Percentiles rank a stretch among this genome's conserved stretches.
Evolutionary conservation across 1,140 invertebrate species (phyloP).

Genomic region (Hyles vespertilio): DNA sequence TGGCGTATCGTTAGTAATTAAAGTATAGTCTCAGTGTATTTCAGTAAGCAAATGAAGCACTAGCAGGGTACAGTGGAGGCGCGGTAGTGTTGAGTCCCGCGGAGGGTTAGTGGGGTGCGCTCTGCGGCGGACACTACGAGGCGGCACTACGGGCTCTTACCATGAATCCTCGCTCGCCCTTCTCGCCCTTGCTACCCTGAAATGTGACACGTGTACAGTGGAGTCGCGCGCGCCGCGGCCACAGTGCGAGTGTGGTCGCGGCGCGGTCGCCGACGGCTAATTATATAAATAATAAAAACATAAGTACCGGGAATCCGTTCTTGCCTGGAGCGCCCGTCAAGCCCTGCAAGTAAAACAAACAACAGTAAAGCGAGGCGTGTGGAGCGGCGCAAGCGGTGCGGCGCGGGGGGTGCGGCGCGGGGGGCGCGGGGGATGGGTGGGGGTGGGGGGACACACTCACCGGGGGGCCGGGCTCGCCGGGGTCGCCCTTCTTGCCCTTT

Average conservation of each 20-base stretch:
- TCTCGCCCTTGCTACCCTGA: conserved; percentile 81
- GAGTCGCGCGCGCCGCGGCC: neutral
- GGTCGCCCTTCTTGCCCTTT: conserved; percentile 91
- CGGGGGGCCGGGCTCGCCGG: conserved; percentile 85
- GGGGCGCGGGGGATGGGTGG: neutral
- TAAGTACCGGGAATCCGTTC: conserved; percentile 91
- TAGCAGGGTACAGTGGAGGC: neutral
- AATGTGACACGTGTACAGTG: conserved; percentile 63
- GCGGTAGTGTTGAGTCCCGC: conserved; percentile 3
- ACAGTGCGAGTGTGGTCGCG: neutral
- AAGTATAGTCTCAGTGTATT: too few species aligned
- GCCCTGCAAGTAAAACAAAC: conserved; percentile 80
- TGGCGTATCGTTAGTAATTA: too few species aligned
- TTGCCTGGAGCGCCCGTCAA: conserved; percentile 86
- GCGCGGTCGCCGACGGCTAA: too few species aligned
- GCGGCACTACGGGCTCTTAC: conserved; percentile 72
- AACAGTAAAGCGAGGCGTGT: conserved; percentile 11
- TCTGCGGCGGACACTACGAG: conserved; percentile 7
- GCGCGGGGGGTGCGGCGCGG: neutral
- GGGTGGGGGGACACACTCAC: conserved; percentile 72
- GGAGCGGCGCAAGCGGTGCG: neutral
- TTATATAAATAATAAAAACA: conserved; percentile 24
- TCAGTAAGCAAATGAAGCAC: neutral
- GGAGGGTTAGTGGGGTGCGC: conserved; percentile 13
- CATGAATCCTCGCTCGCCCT: conserved; percentile 81